Percentiles rank a stretch among this genome's conserved stretches.
These are phyloP conservation scores for Epinephelus lanceolatus DNA, from an alignment of 2,113 vertebrate species.

Conservation along the genomic window DNA sequence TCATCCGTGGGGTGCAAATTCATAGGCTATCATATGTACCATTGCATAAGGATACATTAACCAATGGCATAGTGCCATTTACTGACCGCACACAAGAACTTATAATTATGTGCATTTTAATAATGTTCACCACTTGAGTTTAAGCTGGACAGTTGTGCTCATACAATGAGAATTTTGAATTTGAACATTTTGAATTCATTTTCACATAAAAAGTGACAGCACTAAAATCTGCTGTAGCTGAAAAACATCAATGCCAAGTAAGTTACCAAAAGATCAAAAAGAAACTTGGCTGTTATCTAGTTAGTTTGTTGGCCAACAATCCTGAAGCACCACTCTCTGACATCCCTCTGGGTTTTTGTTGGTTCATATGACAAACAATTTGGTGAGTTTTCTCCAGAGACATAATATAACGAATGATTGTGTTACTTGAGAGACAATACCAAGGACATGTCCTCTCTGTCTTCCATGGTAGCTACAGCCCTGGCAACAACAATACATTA, in stretches of 20 bases:
- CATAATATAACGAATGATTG: no score
- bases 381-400: no score
- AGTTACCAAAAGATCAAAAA: not conserved
- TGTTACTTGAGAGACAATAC: not conserved
- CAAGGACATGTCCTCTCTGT: not conserved
- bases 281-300: not conserved
- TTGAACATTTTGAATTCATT: not conserved
- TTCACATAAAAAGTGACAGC: not conserved
- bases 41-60: no score
- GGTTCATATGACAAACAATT: no score
- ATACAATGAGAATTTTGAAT: not conserved
- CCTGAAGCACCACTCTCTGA: not conserved
- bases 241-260: not conserved
- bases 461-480: constrained; percentile 1
- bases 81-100: not conserved
- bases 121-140: no score
- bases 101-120: not conserved
- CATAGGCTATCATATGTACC: no score
- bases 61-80: not conserved
- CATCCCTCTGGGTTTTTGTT: not conserved
- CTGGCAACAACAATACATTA: constrained; percentile 15
- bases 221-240: not conserved
- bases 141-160: not conserved
- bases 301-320: not conserved
- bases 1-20: no score